Evolutionary conservation across 2,888 invertebrate genomes (phyloP).

Genomic region (Gasteruption jaculator): DNA sequence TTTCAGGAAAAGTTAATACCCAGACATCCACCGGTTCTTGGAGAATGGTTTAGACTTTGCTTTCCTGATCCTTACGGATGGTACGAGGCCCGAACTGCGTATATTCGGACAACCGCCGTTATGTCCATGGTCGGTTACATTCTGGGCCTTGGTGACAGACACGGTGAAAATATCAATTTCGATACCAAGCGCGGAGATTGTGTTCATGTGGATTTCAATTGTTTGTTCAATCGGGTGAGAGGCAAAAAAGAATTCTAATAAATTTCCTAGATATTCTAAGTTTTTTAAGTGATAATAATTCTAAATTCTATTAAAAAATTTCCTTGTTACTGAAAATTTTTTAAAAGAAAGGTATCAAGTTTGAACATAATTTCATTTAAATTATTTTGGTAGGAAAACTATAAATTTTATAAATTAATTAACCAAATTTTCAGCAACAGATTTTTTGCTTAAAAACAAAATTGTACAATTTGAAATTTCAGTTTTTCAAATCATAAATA

Average conservation of each 20-base stretch:
- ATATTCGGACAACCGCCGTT: slow-evolving; percentile 89
- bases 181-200: slow-evolving; percentile 90
- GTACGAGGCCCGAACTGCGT: slow-evolving; percentile 87
- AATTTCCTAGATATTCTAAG: not conserved
- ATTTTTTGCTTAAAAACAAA: too few species aligned
- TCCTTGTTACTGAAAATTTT: slow-evolving; percentile 5
- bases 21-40: slow-evolving; percentile 78
- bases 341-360: too few species aligned
- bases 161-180: slow-evolving; percentile 92
- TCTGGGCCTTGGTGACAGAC: slow-evolving; percentile 91
- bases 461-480: slow-evolving; percentile 1
- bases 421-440: too few species aligned
- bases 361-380: not conserved
- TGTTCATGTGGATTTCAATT: slow-evolving; percentile 98
- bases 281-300: not conserved
- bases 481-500: not conserved
- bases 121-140: slow-evolving; percentile 97
- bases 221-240: slow-evolving; percentile 85
- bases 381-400: slow-evolving; percentile 1
- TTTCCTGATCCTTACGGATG: slow-evolving; percentile 89
- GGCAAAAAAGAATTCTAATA: slow-evolving; percentile 5
- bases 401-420: too few species aligned
- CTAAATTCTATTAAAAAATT: too few species aligned
- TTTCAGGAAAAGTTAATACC: slow-evolving; percentile 66
- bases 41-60: slow-evolving; percentile 85